Evolutionary conservation across 2,113 vertebrate species (phyloP).

Genomic region (Stegostoma tigrinum): DNA sequence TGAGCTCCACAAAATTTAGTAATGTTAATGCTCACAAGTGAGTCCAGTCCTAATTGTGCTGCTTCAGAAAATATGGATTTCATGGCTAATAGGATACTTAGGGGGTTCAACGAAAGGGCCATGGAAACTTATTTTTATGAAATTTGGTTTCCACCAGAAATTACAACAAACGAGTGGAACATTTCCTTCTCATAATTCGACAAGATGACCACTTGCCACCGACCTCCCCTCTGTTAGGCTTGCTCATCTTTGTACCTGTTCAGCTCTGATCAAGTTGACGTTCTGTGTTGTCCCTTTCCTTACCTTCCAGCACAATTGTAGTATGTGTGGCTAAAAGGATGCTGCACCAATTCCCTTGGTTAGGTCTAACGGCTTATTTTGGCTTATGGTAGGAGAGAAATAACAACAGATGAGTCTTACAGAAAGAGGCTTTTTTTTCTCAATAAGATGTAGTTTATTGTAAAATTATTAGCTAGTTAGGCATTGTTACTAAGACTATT

Average conservation of each 20-base stretch:
- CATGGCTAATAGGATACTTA: neutral
- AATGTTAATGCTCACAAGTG: too few species aligned
- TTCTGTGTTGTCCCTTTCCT: neutral
- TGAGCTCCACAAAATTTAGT: too few species aligned
- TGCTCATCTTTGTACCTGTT: neutral
- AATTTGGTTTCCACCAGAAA: neutral
- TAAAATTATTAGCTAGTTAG: too few species aligned
- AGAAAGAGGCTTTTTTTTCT: too few species aligned
- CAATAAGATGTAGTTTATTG: too few species aligned
- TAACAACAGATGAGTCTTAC: too few species aligned
- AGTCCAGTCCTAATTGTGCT: too few species aligned
- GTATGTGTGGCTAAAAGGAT: too few species aligned
- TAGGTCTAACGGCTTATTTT: too few species aligned
- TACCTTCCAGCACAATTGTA: neutral
- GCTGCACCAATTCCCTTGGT: too few species aligned
- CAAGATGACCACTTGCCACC: neutral
- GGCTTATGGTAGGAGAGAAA: too few species aligned
- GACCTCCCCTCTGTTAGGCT: neutral
- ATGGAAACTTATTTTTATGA: neutral
- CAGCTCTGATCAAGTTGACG: neutral
- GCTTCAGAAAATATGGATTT: neutral
- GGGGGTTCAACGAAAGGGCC: neutral
- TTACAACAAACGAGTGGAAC: neutral
- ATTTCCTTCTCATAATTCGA: neutral
- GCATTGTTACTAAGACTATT: too few species aligned